A percentile compares a stretch with the other conserved stretches of the same genome.
These are phyloP conservation scores for Spodoptera frugiperda DNA, from an alignment of 1,140 invertebrate species.

Conservation along the genomic window DNA sequence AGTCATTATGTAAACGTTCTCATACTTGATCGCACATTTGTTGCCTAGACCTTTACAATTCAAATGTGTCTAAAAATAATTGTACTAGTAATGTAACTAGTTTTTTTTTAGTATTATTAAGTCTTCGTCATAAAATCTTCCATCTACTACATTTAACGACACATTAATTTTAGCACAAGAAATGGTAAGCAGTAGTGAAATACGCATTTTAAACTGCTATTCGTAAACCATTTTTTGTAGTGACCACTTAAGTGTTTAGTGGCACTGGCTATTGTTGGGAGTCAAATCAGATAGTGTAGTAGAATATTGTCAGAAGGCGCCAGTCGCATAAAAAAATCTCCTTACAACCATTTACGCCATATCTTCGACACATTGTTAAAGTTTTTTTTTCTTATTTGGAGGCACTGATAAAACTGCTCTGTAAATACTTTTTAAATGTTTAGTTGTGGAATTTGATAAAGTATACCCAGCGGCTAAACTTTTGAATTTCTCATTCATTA, in stretches of 20 bases:
- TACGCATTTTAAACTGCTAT: slow-evolving; percentile 9
- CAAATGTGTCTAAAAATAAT: slow-evolving; percentile 22
- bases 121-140: not conserved
- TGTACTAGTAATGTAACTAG: not conserved
- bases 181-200: not conserved
- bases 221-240: slow-evolving; percentile 47
- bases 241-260: slow-evolving; percentile 63
- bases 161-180: not conserved
- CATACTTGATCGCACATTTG: slow-evolving; percentile 23
- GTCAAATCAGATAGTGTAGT: slow-evolving; percentile 36
- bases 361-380: slow-evolving; percentile 26
- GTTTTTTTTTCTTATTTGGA: slow-evolving; percentile 4
- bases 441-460: slow-evolving; percentile 5
- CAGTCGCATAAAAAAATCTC: slow-evolving; percentile 41
- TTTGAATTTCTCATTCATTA: slow-evolving; percentile 9
- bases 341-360: slow-evolving; percentile 26
- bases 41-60: slow-evolving; percentile 1
- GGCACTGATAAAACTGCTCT: slow-evolving; percentile 11
- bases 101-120: slow-evolving; percentile 5
- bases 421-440: slow-evolving; percentile 5
- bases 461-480: slow-evolving; percentile 6
- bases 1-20: slow-evolving; percentile 7
- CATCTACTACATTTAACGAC: slow-evolving; percentile 1
- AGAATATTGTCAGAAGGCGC: slow-evolving; percentile 57
- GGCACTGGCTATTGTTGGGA: slow-evolving; percentile 59